Evolutionary conservation across 2,888 invertebrate genomes (phyloP).

Genomic region (Calephelis perditalis): DNA sequence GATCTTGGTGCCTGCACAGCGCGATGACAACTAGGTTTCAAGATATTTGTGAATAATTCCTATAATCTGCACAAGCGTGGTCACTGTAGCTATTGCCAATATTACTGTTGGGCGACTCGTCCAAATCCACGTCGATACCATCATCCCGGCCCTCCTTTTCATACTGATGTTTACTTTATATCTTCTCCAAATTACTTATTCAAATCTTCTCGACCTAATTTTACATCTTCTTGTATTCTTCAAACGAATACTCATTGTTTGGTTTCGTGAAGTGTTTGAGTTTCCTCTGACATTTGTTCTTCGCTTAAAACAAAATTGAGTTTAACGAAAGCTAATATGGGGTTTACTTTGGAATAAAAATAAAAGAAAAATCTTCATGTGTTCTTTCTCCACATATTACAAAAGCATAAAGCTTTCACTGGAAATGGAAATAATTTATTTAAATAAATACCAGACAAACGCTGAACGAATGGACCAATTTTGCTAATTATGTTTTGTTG

Average conservation of each 20-base stretch:
- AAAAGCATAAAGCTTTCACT: no score
- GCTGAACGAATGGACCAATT: no score
- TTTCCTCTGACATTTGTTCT: constrained; percentile 23
- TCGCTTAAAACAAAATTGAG: constrained; percentile 1
- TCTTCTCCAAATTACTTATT: constrained; percentile 49
- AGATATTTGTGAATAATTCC: neutral
- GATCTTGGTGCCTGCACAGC: no score
- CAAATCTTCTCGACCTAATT: constrained; percentile 47
- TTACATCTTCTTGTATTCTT: constrained; percentile 25
- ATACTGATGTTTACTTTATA: constrained; percentile 47
- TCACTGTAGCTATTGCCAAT: constrained; percentile 37
- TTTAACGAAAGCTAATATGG: constrained; percentile 8
- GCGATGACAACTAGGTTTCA: no score
- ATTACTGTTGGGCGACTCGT: constrained; percentile 37
- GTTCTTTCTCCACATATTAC: neutral
- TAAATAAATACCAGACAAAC: no score
- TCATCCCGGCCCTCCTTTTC: constrained; percentile 35
- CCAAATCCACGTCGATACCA: constrained; percentile 42
- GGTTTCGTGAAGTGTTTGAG: constrained; percentile 24
- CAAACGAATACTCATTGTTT: constrained; percentile 29
- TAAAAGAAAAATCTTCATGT: constrained; percentile 9
- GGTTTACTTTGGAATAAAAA: constrained; percentile 20
- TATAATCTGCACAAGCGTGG: constrained; percentile 19
- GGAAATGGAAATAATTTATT: no score
- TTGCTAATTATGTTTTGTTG: no score